Evolutionary conservation across 2,113 vertebrate species (phyloP).

Genomic region (Melanerpes formicivorus): DNA sequence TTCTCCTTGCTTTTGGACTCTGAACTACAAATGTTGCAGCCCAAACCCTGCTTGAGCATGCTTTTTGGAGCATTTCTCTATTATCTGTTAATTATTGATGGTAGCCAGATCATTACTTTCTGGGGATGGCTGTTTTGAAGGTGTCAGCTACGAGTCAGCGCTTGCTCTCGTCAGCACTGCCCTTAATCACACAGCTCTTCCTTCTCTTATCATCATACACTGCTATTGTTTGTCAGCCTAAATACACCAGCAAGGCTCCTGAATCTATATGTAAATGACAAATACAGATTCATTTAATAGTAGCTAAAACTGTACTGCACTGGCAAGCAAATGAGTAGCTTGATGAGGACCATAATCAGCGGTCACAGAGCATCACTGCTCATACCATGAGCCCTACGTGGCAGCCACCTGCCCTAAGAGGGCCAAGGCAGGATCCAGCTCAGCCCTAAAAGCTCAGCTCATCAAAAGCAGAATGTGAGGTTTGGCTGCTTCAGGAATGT

Average conservation of each 20-base stretch:
- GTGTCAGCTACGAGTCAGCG: neutral
- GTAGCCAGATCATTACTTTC: neutral
- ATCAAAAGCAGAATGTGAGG: neutral
- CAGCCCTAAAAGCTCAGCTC: neutral
- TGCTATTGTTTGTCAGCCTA: neutral
- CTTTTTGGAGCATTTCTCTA: neutral
- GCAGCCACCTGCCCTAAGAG: neutral
- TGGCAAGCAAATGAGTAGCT: neutral
- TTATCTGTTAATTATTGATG: neutral
- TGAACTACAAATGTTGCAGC: neutral
- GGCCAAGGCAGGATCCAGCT: neutral
- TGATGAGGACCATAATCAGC: neutral
- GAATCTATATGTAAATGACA: neutral
- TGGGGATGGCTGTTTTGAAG: neutral
- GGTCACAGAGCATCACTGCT: neutral
- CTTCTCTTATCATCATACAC: neutral
- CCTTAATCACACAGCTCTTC: neutral
- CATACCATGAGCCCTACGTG: accelerated
- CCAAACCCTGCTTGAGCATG: neutral
- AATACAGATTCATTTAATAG: neutral
- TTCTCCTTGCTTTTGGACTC: neutral
- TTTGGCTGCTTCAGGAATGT: neutral
- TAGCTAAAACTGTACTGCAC: neutral
- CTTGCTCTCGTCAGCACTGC: neutral
- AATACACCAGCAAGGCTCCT: neutral